A percentile compares a stretch with the other conserved stretches of the same genome.
phyloP scores from a whole-genome alignment of 2,113 vertebrate genomes.

The Oxyura jamaicensis region DNA sequence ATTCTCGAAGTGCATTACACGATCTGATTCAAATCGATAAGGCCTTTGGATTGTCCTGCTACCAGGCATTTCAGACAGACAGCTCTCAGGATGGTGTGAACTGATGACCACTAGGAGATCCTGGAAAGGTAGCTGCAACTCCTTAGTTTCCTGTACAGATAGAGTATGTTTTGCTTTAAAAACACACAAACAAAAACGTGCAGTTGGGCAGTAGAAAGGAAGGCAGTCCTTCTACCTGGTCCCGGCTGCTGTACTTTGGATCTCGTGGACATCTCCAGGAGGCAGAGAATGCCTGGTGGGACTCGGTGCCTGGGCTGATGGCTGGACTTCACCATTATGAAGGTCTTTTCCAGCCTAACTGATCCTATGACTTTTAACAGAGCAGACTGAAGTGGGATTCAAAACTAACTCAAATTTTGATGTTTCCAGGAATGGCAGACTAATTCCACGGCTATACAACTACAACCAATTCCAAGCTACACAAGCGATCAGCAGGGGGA shows the following conservation, averaged over 20 bases:
- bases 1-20: not conserved
- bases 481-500: fast-evolving
- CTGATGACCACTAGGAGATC: fast-evolving
- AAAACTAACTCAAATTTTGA: not conserved
- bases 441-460: not conserved
- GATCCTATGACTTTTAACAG: not conserved
- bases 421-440: not conserved
- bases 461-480: not conserved
- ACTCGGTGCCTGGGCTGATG: not conserved
- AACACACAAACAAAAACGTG: not conserved
- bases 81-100: not conserved
- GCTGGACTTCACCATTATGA: not conserved
- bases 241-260: not conserved
- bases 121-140: not conserved
- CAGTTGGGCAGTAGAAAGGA: not conserved
- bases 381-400: not conserved
- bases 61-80: not conserved
- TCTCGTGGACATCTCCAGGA: not conserved
- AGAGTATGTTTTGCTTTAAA: not conserved
- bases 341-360: not conserved
- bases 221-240: not conserved
- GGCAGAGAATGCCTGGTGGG: not conserved
- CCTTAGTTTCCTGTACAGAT: not conserved
- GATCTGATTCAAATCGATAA: not conserved
- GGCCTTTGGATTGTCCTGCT: not conserved